Evolutionary conservation across 1,140 invertebrate genomes (phyloP), one percentile per base, ranked within the genome.

Genomic region (Papilio xuthus): DNA sequence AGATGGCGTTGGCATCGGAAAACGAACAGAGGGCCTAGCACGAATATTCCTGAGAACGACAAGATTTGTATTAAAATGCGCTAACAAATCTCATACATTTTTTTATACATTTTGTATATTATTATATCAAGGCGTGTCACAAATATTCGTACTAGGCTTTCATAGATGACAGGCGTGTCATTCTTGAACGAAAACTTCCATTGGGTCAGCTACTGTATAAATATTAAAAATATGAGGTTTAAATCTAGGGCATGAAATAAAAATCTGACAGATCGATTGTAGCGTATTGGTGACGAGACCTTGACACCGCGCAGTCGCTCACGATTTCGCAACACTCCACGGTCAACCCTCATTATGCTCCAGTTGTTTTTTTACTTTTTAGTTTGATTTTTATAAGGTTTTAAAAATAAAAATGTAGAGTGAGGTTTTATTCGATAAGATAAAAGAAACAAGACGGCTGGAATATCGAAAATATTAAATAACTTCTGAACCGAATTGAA

Each of bases 311-410:
- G 15, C 71, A 73, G 20, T 73, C 37, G 70, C 70, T 47, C 69
- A 70, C 71, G 71, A 73, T 73, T 73, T 73, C 71, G 23, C 42
- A 73, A 73, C 71, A 73, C 37, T 73, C 71, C 71, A 73, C 42
- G 71, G 71, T 42, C 71, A 47, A 42, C 37, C 37, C 41, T 47
- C n/a, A 23, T 73, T 42, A n/a, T 47, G 41, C 37, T 73, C 60
- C 26, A n/a, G 71, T 73, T 73, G 47, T 44, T 42, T 42, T 71
- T 71, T 71, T 42, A 4, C 15, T 15, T 71, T 73, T 73, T 44
- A 23, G 42, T 47, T 23, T 50, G 20, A 26, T 67, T 67, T 67
- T 67, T 67, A 67, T 67, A 67, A 28, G 23, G 13, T 67, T 13
- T 12, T 15, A 32, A 28, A 12, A 28, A 28, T 28, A 15, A 32